phyloP scores from a whole-genome alignment of 2,113 vertebrate genomes.

The Tachycineta bicolor region DNA sequence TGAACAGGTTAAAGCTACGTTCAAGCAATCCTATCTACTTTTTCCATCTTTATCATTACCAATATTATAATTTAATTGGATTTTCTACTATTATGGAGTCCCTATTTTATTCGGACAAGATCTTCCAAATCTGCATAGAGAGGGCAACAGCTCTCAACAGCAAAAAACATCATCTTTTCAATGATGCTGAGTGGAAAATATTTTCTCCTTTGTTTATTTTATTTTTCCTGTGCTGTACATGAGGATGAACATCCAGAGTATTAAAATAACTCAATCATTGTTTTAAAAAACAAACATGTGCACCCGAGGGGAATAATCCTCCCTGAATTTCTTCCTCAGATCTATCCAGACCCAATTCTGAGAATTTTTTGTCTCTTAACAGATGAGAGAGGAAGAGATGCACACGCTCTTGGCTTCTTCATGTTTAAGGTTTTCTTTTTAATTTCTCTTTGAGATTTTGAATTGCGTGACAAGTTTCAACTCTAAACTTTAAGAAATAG shows the following conservation, averaged over 20 bases:
- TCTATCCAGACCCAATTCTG: conserved; percentile 10
- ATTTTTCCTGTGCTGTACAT: conserved; percentile 43
- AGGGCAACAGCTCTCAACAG: neutral
- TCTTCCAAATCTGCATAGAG: neutral
- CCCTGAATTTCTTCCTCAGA: conserved; percentile 60
- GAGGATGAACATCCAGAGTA: conserved; percentile 46
- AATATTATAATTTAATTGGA: neutral
- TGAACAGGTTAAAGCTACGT: neutral
- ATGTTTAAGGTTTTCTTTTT: neutral
- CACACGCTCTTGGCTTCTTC: neutral
- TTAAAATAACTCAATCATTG: conserved; percentile 68
- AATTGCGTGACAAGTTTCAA: neutral
- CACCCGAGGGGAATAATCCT: conserved; percentile 55
- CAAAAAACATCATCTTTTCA: neutral
- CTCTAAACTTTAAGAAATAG: neutral
- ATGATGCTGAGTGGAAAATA: conserved; percentile 36
- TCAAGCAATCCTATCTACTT: neutral
- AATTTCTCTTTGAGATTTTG: neutral
- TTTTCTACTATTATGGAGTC: neutral
- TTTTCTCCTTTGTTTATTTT: conserved; percentile 52
- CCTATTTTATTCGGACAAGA: neutral
- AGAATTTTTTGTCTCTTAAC: neutral
- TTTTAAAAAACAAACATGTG: conserved; percentile 59
- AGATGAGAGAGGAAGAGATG: neutral
- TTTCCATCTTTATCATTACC: neutral